phyloP scores from a whole-genome alignment of 1,140 invertebrate species.

The Euwallacea similis region DNA sequence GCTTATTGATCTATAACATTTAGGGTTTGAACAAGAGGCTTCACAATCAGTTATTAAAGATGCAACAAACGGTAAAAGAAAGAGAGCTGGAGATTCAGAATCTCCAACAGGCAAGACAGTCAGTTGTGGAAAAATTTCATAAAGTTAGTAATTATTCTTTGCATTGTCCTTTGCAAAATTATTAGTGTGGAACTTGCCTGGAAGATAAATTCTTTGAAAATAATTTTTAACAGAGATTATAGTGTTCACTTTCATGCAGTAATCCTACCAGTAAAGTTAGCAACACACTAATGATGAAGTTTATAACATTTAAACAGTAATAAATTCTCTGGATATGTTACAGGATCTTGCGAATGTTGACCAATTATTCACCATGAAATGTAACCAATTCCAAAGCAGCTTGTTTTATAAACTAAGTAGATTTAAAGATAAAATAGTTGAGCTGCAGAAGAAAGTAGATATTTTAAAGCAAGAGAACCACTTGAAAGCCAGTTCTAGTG shows the following conservation, averaged over 20 bases:
- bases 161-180: no score
- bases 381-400: constrained; percentile 16
- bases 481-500: constrained; percentile 31
- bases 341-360: constrained; percentile 18
- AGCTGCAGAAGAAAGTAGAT: constrained; percentile 28
- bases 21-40: constrained; percentile 32
- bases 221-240: no score
- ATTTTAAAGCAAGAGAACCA: constrained; percentile 34
- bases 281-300: no score
- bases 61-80: constrained; percentile 27
- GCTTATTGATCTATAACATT: constrained; percentile 13
- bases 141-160: constrained; percentile 15
- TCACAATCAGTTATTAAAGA: constrained; percentile 28
- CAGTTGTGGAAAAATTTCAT: constrained; percentile 26
- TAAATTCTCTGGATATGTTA: no score
- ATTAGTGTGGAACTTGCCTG: no score
- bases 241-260: no score
- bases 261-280: no score
- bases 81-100: constrained; percentile 35
- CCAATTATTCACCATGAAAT: constrained; percentile 27
- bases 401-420: constrained; percentile 27
- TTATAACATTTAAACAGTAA: no score
- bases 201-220: no score
- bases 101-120: constrained; percentile 21
- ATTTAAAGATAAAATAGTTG: constrained; percentile 19